A percentile compares a stretch with the other conserved stretches of the same genome.
Conservation (phyloP, 2,797 vertebrate genomes). For the Adrianichthys oophorus region DNA sequence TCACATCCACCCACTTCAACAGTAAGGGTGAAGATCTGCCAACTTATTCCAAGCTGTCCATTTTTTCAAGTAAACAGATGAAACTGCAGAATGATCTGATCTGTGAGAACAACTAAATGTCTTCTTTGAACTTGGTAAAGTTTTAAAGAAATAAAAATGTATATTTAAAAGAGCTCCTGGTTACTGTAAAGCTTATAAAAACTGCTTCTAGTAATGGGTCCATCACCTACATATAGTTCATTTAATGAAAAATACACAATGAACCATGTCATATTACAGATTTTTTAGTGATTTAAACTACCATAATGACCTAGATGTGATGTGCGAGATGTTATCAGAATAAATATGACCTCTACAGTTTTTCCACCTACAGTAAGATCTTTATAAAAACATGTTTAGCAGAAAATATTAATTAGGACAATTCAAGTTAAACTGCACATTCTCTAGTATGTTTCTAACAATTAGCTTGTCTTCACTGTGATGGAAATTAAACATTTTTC, state of each 20-base stretch:
- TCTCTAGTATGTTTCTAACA: constrained; percentile 3
- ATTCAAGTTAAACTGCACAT: constrained; percentile 18
- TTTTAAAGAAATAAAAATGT: too few species aligned
- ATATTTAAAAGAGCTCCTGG: not conserved
- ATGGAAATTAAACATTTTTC: constrained; percentile 22
- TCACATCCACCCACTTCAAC: too few species aligned
- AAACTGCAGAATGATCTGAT: too few species aligned
- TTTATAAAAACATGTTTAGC: constrained; percentile 17
- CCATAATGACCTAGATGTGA: constrained; percentile 45
- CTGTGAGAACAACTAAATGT: too few species aligned
- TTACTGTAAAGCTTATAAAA: constrained; percentile 12
- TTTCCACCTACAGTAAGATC: constrained; percentile 12
- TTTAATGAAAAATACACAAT: constrained; percentile 51
- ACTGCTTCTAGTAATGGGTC: constrained; percentile 10
- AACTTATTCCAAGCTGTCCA: too few species aligned
- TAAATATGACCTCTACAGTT: constrained; percentile 34
- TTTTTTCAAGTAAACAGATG: too few species aligned
- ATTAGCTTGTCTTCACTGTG: constrained; percentile 7
- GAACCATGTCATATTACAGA: constrained; percentile 43
- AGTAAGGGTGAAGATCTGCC: too few species aligned
- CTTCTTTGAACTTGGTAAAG: too few species aligned
- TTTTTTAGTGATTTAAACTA: constrained; percentile 29
- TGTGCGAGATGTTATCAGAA: constrained; percentile 34
- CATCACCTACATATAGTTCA: constrained; percentile 41
- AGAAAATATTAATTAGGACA: constrained; percentile 17